Evolutionary conservation across 2,888 invertebrate genomes (phyloP).

Genomic region (Volucella zonaria): DNA sequence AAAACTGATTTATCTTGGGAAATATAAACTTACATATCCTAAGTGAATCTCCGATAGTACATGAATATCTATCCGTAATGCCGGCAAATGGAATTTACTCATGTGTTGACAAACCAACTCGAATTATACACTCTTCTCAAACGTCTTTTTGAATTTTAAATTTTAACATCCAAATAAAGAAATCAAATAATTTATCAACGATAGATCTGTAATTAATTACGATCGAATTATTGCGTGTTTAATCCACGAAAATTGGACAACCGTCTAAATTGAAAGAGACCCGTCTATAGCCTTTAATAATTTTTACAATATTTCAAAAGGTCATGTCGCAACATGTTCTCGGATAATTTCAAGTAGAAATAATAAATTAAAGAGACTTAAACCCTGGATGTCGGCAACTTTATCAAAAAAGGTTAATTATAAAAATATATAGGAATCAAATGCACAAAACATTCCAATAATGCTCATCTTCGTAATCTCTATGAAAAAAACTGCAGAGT

Average conservation of each 20-base stretch:
- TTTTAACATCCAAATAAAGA: not conserved
- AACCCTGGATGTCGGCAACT: no score
- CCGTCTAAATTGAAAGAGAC: no score
- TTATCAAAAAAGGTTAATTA: not conserved
- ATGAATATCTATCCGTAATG: not conserved
- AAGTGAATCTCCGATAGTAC: conserved; percentile 1
- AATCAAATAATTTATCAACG: not conserved
- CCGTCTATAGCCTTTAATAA: no score
- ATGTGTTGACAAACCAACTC: not conserved
- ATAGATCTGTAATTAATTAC: no score
- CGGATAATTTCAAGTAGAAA: no score
- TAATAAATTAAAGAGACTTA: no score
- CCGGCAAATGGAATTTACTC: not conserved
- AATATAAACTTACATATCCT: not conserved
- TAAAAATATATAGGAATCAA: conserved; percentile 3
- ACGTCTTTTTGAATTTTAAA: not conserved
- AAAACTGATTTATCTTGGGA: not conserved
- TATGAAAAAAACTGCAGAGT: not conserved
- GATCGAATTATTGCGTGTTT: not conserved
- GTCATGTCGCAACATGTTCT: no score
- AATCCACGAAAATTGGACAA: no score
- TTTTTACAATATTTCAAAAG: no score
- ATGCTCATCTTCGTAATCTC: no score
- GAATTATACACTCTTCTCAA: not conserved
- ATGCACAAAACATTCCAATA: not conserved